Conservation (phyloP, 2,888 invertebrate genomes). For the Chloroclysta siterata region DNA sequence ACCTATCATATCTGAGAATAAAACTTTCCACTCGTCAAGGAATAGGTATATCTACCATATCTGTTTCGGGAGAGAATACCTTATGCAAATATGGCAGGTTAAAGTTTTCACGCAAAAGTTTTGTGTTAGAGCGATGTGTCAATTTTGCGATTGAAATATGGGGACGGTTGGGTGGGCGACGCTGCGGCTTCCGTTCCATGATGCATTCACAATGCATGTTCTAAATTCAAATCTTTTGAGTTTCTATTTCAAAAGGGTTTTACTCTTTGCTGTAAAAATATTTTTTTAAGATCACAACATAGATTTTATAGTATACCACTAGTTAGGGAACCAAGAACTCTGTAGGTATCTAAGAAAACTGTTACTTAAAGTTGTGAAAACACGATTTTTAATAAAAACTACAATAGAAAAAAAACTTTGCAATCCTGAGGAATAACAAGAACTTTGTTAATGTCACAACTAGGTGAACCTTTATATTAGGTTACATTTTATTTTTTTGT, state of each 20-base stretch:
- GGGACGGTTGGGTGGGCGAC: slow-evolving; percentile 78
- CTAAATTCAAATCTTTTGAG: slow-evolving; percentile 29
- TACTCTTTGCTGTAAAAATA: too few relatives aligned
- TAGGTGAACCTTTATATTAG: too few relatives aligned
- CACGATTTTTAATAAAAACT: too few relatives aligned
- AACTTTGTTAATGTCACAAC: too few relatives aligned
- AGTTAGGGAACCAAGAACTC: too few relatives aligned
- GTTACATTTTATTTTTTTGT: too few relatives aligned
- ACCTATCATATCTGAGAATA: slow-evolving; percentile 76
- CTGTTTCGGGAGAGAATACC: slow-evolving; percentile 73
- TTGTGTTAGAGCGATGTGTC: slow-evolving; percentile 77
- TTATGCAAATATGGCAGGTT: slow-evolving; percentile 82
- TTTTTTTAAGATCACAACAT: too few relatives aligned
- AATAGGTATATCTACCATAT: slow-evolving; percentile 50
- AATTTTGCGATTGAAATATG: slow-evolving; percentile 82
- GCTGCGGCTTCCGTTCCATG: slow-evolving; percentile 86
- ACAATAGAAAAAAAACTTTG: too few relatives aligned
- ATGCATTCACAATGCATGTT: slow-evolving; percentile 33
- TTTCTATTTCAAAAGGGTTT: slow-evolving; percentile 9
- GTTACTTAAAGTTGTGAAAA: too few relatives aligned
- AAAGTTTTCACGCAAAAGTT: slow-evolving; percentile 78
- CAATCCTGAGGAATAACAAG: too few relatives aligned
- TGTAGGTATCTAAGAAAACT: too few relatives aligned
- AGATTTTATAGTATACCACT: not conserved
- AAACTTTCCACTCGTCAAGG: slow-evolving; percentile 83